Evolutionary conservation across 1,140 invertebrate genomes (phyloP), one percentile per base, ranked within the genome.

Genomic region (Zaprionus gabonicus): DNA sequence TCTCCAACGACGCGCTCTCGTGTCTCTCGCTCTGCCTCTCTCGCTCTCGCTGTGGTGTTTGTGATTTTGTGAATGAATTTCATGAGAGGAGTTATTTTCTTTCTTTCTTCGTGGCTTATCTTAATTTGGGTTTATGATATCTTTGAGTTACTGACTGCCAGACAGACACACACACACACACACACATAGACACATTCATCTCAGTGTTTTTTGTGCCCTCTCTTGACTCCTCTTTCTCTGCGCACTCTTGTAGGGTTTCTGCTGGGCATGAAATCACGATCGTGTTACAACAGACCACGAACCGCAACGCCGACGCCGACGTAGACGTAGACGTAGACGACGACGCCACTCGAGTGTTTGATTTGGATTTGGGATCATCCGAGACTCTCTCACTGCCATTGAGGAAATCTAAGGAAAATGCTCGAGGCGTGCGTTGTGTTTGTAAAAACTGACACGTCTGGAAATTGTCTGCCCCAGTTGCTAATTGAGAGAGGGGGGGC

Each of bases 41-140:
- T 44, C 44, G 27, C 58, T 62, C 57, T 44, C 44, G 27, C 44
- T 65, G 20, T 25, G 9, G 70, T 69, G 55, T 65, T 69, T 80
- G 79, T 84, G 75, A 81, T 84, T 78, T 74, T 86, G 86, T 90
- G 85, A 90, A 90, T 91, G 86, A 91, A 90, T 80, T 79, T 55
- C 70, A 51, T 72, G 60, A 49, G 76, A 62, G 66, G 31, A 34
- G 65, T 57, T 78, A 70, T 75, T 71, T 77, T 72, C 68, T 72
- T 77, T 73, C 65, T 80, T 80, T 68, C 74, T 63, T 75, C 59
- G 56, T 55, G 66, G 59, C 73, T 90, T 90, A 90, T 90, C 85
- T 90, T 82, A 85, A 90, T 90, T 91, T 70, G 79, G 71, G 57
- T 78, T 85, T 81, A 68, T 81, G 81, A 81, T 82, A 90, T 90